Evolutionary conservation across 2,113 vertebrate species (phyloP), one percentile per base, ranked within the genome.

Genomic region (Salminus brasiliensis): DNA sequence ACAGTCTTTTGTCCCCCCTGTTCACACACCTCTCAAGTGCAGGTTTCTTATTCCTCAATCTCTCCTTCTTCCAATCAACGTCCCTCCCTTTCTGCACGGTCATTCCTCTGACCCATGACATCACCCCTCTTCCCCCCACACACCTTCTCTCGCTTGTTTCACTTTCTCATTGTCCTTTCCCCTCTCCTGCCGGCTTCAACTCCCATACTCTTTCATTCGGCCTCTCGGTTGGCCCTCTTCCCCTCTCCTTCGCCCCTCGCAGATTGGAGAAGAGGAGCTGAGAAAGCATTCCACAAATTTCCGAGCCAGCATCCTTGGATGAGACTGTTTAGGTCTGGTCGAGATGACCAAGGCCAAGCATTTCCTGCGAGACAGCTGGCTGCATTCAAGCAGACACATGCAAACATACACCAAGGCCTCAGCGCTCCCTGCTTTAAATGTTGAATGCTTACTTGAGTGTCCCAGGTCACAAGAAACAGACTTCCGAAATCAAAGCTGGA

Each of bases 231-330:
- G 6, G n/a, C 8, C 53, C 59, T 63, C 57, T 12, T 65, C 32
- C 43, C 60, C 72, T 66, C 65, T 71, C 79, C 53, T 39, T 43
- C 78, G n/a, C 34, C 30, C 34, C 87, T 86, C 88, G 78, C 83
- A 49, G 77, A 80, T 82, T 77, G 77, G 36, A 72, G 88, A 23
- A 45, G 11, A 71, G 74, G 85, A 30, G 18, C 81, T 69, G 71
- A 82, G 66, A 89, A 91, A 91, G 84, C 91, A 92, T 91, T 92
- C 86, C 85, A 91, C 81, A 89, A 90, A 93, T 92, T 90, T 90
- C 84, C 83, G 65, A 82, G 77, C 86, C 82, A 69, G 60, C 41
- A 32, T 74, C 65, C 63, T 84, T 78, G 85, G 72, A 71, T 45
- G 3, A 83, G 85, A 85, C 91, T 90, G 90, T 92, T 93, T 89